Percentiles rank a stretch among this genome's conserved stretches.
These are phyloP conservation scores for Anomalospiza imberbis DNA, from an alignment of 2,797 vertebrate species.

Conservation along the genomic window DNA sequence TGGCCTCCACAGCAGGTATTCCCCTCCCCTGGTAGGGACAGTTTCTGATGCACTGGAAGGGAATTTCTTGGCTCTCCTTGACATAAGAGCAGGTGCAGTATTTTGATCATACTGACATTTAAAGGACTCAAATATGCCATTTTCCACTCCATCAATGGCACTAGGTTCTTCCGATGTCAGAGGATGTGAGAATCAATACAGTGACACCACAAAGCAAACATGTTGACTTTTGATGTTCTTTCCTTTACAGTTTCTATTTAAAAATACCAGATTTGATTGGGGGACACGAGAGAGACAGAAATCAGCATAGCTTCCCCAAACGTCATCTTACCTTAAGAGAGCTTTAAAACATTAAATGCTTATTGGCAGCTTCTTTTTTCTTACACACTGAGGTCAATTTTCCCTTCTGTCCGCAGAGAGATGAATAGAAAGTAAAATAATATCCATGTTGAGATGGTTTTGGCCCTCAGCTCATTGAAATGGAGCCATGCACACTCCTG, in stretches of 20 bases:
- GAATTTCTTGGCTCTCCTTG: neutral
- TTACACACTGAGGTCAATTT: no score
- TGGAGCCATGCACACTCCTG: no score
- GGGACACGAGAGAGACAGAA: no score
- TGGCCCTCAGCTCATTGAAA: no score
- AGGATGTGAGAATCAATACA: neutral
- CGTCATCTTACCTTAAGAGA: no score
- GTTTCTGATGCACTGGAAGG: neutral
- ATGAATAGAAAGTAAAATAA: no score
- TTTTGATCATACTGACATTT: slow-evolving; percentile 31
- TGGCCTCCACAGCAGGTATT: neutral
- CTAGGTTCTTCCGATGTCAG: neutral
- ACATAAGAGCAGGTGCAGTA: neutral
- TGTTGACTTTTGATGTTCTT: neutral
- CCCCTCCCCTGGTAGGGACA: rapidly evolving
- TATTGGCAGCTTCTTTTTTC: no score
- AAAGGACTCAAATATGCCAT: slow-evolving; percentile 4
- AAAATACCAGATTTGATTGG: neutral
- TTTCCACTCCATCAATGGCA: neutral
- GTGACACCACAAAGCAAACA: neutral
- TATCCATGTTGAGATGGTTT: no score
- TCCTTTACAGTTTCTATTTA: neutral
- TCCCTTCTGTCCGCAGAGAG: no score
- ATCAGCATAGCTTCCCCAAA: no score
- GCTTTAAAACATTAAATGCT: no score